Base-by-base conservation (phyloP, 2,797 vertebrate genomes). In the Lepidocolaptes lacrymiger region DNA sequence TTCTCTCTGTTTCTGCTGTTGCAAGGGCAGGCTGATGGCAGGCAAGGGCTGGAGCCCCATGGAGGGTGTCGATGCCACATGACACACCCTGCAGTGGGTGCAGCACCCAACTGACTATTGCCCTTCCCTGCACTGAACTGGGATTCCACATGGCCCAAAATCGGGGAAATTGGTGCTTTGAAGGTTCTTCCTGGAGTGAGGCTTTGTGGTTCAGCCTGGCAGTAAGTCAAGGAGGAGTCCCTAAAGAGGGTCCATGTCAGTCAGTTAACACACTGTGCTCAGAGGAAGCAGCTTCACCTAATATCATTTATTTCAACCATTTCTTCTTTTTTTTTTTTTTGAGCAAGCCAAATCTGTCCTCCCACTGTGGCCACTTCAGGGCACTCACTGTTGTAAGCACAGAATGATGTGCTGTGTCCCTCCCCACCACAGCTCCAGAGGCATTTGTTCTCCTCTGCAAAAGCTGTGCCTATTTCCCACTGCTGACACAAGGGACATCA, bases 21-120 rank as follows among this genome's bases (percentile, higher is more conserved):
- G 54, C 4, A 6, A 43, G 6, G 0, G 12, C 2, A 36, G 26
- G 85, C 46, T 18, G 56, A 0, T 0, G 9, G 68, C 49, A 9
- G 34, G 34, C 1, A 0, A 6, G 17, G 9, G 34, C 5, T 2
- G 3, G 26, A 52, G 16, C 39, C 28, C 3, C 9, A 2, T 0
- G 32, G n/a, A 9, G 39, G 18, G 44, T 0, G 0, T 0, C 2
- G 32, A 12, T 1, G 3, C 16, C n/a, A 4, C 1, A 1, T 30
- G 9, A 4, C 58, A 12, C 8, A 1, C 48, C 12, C 54, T 17
- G 41, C 48, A 12, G 34, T 0, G n/a, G 51, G 44, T 17, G 28
- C 59, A 58, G 67, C 52, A 8, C 5, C 32, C 69, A 7, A n/a
- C 26, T 0, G 1, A 46, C 21, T 2, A 2, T 0, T 4, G 32